Percentiles rank a stretch among this genome's conserved stretches.
Evolutionary conservation across 2,113 vertebrate genomes (phyloP).

Genomic region (Tetraodon nigroviridis): DNA sequence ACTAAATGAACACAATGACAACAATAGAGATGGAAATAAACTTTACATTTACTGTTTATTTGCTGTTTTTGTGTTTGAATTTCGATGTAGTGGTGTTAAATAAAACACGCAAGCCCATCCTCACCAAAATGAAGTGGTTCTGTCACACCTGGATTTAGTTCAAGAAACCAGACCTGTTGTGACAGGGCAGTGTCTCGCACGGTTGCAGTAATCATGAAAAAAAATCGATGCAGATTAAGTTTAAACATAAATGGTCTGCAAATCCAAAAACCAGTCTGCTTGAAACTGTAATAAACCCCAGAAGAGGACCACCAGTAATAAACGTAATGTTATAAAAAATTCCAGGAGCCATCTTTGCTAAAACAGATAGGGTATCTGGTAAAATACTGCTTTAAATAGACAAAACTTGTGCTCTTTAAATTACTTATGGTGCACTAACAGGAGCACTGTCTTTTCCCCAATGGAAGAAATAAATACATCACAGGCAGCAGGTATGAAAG

Average conservation of each 20-base stretch:
- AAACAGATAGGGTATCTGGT: conserved; percentile 2
- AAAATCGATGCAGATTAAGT: conserved; percentile 15
- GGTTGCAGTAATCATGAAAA: conserved; percentile 20
- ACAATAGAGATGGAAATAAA: no score
- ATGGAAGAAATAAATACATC: conserved; percentile 58
- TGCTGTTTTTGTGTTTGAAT: background rate
- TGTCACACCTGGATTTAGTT: conserved; percentile 65
- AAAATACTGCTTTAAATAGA: background rate
- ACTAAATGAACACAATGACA: no score
- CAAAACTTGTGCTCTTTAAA: conserved; percentile 19
- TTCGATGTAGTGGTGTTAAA: background rate
- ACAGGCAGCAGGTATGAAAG: conserved; percentile 38
- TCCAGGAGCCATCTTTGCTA: background rate
- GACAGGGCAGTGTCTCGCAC: conserved; percentile 35
- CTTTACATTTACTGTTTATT: background rate
- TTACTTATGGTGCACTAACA: conserved; percentile 14
- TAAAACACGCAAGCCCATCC: conserved; percentile 50
- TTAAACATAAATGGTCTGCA: background rate
- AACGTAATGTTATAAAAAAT: conserved; percentile 24
- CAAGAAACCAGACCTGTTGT: conserved; percentile 60
- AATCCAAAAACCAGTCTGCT: no score
- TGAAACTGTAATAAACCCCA: no score
- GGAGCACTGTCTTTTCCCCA: conserved; percentile 10
- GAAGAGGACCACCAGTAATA: background rate
- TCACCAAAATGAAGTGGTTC: conserved; percentile 64